Conservation (phyloP, 2,888 invertebrate genomes). For the Oligia strigilis region DNA sequence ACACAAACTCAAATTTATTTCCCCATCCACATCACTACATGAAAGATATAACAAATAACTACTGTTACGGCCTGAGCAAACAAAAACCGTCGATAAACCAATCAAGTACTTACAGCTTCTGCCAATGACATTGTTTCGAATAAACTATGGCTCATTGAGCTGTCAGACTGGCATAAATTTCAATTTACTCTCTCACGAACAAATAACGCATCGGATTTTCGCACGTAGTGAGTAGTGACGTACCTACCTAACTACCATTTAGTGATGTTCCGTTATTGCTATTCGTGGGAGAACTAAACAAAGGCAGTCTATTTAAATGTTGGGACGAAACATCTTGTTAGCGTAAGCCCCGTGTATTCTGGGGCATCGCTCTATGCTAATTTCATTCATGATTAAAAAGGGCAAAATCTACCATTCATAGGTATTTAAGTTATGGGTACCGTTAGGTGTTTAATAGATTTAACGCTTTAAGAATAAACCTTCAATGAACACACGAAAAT, state of each 20-base stretch:
- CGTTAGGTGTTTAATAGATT: neutral
- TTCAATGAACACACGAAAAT: conserved; percentile 14
- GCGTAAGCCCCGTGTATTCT: conserved; percentile 21
- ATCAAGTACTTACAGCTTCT: conserved; percentile 53
- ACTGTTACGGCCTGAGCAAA: conserved; percentile 4
- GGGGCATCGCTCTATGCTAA: conserved; percentile 24
- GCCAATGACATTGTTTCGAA: conserved; percentile 52
- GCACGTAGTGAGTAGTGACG: conserved; percentile 76
- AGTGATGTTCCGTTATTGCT: conserved; percentile 82
- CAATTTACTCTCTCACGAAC: conserved; percentile 75
- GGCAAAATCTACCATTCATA: conserved; percentile 9
- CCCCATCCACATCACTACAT: neutral
- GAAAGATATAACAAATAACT: conserved; percentile 19
- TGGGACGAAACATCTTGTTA: conserved; percentile 60
- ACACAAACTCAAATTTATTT: neutral
- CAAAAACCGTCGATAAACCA: conserved; percentile 56
- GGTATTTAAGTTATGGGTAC: neutral
- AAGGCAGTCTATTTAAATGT: conserved; percentile 79
- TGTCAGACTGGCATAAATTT: conserved; percentile 54
- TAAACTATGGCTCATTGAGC: conserved; percentile 52
- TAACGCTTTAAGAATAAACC: neutral
- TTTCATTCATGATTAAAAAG: conserved; percentile 31
- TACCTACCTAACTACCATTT: conserved; percentile 73
- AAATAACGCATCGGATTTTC: conserved; percentile 75
- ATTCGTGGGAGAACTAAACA: conserved; percentile 86